Conservation (phyloP, 1,140 invertebrate genomes). For the Rhagoletis pomonella region DNA sequence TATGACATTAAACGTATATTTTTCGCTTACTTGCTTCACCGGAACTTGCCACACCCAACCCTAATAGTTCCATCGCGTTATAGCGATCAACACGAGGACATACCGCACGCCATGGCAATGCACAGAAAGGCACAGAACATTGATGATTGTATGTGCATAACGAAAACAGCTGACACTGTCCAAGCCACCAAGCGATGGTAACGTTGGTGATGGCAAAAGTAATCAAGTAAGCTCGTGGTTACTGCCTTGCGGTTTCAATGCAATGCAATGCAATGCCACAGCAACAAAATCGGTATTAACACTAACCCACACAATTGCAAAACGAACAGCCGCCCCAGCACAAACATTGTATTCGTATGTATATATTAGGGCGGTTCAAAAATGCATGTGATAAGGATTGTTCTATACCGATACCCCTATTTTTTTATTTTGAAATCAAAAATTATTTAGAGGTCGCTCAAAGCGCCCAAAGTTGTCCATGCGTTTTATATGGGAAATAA, state of each 20-base stretch:
- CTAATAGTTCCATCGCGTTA: neutral
- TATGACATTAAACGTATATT: conserved; percentile 32
- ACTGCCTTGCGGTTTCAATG: conserved; percentile 16
- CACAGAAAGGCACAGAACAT: neutral
- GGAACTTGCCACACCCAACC: neutral
- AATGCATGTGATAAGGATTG: too few relatives aligned
- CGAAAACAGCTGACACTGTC: neutral
- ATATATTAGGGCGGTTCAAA: too few relatives aligned
- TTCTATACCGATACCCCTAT: too few relatives aligned
- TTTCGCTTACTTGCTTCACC: neutral
- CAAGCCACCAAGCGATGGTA: conserved; percentile 3
- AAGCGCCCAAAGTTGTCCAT: too few relatives aligned
- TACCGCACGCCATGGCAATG: neutral
- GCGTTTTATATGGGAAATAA: too few relatives aligned
- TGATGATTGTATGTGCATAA: neutral
- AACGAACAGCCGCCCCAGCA: neutral
- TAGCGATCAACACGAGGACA: neutral
- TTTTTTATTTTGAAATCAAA: too few relatives aligned
- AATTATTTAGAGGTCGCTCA: too few relatives aligned
- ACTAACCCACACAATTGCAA: neutral
- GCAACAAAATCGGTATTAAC: neutral
- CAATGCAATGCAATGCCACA: conserved; percentile 18
- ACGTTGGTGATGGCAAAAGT: conserved; percentile 28
- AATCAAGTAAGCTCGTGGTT: conserved; percentile 52
- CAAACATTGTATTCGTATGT: conserved; percentile 1